These are phyloP conservation scores for Dusona sp. DNA, from an alignment of 2,888 invertebrate species.

Conservation along the genomic window DNA sequence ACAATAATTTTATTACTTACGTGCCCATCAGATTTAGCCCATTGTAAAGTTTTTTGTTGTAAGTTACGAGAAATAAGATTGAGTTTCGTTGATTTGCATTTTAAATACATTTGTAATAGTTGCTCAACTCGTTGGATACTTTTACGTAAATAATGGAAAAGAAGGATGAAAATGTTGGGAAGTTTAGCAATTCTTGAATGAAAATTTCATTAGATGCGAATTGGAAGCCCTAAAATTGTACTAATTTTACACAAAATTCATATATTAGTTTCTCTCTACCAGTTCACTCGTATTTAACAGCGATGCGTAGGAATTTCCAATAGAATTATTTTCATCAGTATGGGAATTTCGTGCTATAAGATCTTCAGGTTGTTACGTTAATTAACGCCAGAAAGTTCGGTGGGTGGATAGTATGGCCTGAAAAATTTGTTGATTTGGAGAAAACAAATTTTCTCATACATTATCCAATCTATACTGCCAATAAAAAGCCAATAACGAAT, in stretches of 20 bases:
- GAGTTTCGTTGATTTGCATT: not conserved
- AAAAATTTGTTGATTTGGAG: not conserved
- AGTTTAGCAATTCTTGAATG: not conserved
- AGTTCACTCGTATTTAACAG: not conserved
- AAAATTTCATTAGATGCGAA: not conserved
- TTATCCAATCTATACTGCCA: not conserved
- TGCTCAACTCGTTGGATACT: not conserved
- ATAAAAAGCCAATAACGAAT: not conserved
- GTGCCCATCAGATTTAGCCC: not conserved
- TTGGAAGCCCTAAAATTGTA: not conserved
- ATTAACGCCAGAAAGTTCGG: not conserved
- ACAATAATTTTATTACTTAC: not conserved
- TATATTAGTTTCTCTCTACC: not conserved
- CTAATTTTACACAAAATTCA: not conserved
- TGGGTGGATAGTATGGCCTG: not conserved
- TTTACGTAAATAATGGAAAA: not conserved
- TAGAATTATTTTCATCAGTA: not conserved
- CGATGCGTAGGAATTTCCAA: too few species aligned
- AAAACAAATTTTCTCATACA: not conserved
- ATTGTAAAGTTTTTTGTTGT: not conserved
- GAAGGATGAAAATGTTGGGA: not conserved
- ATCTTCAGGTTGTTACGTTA: not conserved
- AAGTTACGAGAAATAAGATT: not conserved
- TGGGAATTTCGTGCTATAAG: not conserved
- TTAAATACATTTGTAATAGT: not conserved